phyloP scores from a whole-genome alignment of 2,888 invertebrate genomes.

The Thecophora atra region DNA sequence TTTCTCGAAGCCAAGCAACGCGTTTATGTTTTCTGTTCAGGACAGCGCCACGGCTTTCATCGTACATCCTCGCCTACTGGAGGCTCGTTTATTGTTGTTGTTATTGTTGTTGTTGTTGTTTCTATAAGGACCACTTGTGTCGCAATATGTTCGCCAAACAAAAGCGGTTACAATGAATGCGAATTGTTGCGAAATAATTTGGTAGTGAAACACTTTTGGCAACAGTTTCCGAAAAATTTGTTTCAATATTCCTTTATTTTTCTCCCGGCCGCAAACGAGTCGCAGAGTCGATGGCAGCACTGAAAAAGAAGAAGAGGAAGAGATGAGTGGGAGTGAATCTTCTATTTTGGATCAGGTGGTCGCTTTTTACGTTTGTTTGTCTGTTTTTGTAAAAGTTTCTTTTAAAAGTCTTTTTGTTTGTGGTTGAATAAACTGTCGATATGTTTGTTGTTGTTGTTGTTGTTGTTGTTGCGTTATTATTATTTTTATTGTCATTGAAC shows the following conservation, averaged over 20 bases:
- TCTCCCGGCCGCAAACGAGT: neutral
- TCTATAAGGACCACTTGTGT: neutral
- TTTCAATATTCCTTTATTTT: neutral
- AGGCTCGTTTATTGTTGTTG: neutral
- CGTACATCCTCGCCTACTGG: neutral
- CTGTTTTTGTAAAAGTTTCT: neutral
- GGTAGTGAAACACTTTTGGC: conserved; percentile 29
- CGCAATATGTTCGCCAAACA: conserved; percentile 6
- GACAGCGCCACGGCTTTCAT: neutral
- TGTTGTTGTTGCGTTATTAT: conserved; percentile 14
- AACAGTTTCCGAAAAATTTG: conserved; percentile 25
- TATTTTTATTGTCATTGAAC: neutral
- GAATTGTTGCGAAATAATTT: conserved; percentile 37
- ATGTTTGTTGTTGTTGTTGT: neutral
- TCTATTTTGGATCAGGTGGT: no score
- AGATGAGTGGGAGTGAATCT: neutral
- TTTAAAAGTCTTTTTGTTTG: neutral
- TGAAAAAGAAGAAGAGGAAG: neutral
- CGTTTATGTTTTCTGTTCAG: neutral
- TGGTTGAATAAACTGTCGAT: neutral
- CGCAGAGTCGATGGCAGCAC: neutral
- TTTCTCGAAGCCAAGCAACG: neutral
- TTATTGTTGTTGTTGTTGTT: neutral
- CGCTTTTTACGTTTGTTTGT: neutral
- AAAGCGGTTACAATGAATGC: conserved; percentile 35